Evolutionary conservation across 2,888 invertebrate genomes (phyloP), one percentile per base, ranked within the genome.

Genomic region (Myopa testacea): DNA sequence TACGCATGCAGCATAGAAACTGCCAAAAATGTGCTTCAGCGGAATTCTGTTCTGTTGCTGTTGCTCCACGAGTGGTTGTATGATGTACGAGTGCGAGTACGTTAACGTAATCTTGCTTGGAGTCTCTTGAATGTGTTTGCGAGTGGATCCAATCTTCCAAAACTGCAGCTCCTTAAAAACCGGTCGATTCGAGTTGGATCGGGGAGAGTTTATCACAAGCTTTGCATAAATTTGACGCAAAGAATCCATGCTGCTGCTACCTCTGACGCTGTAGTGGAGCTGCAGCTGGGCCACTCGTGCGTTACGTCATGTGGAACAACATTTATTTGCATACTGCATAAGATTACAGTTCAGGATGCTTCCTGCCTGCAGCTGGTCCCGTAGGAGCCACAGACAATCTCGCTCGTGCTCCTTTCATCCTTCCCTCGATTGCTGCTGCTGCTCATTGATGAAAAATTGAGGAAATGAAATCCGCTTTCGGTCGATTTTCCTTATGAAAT

Each of bases 371-470:
- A 8, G 68, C n/a, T 65, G 37, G n/a, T 26, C 38, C 38, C 7
- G 8, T 37, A 26, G 26, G 26, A 26, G 26, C 26, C 26, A 26
- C 26, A 26, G 26, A 26, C 26, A 26, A 26, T 26, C 26, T 2
- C 26, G 26, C 38, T 10, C 67, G n/a, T 19, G 7, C 55, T 19
- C n/a, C 38, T 45, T 6, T 34, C 40, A 26, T 38, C 45, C 60
- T 16, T 34, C 14, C 14, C 16, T 19, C 75, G n/a, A 14, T 16
- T 38, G 16, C 62, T 69, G 38, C 67, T 55, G 50, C 58, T 74
- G 60, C 26, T 45, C 84, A 82, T 84, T 83, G 84, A 77, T 73
- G 80, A 78, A 79, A 78, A 81, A 80, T 79, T 80, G 79, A 78
- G 79, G 69, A 80, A 79, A 63, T 75, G 63, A 78, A 80, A 80